A percentile compares a stretch with the other conserved stretches of the same genome.
These are phyloP conservation scores for Propithecus coquereli DNA, from an alignment of 2,113 vertebrate species.

Conservation along the genomic window DNA sequence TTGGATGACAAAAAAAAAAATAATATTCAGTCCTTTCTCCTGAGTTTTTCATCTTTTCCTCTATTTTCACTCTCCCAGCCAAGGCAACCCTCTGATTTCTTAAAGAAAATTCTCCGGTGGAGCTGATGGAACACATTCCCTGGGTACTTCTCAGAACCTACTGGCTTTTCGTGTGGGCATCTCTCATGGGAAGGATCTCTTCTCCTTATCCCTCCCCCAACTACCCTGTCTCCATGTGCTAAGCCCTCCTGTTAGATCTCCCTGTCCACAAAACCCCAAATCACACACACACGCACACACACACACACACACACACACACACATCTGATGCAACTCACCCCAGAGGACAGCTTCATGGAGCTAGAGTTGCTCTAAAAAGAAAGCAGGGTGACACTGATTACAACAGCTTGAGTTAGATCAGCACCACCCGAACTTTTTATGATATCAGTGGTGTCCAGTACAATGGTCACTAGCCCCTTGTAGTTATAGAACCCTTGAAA, in stretches of 20 bases:
- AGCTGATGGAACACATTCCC: background rate
- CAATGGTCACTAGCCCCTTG: background rate
- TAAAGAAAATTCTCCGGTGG: background rate
- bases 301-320: too few species aligned
- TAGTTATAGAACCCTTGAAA: background rate
- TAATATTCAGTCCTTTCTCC: background rate
- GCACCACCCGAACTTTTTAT: background rate
- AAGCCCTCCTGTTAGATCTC: background rate
- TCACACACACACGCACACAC: background rate
- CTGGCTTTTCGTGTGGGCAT: background rate
- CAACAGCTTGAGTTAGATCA: background rate
- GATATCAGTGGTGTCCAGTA: background rate
- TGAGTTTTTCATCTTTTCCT: background rate
- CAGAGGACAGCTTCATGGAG: background rate
- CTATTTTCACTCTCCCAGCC: background rate
- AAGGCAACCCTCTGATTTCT: constrained; percentile 32
- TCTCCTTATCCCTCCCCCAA: background rate
- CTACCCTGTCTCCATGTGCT: background rate
- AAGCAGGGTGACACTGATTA: background rate
- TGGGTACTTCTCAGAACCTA: background rate
- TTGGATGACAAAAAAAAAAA: background rate
- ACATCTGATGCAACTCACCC: background rate
- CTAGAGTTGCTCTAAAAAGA: background rate
- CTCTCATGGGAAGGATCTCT: background rate
- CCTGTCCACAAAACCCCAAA: background rate